Base-by-base conservation (phyloP, 2,888 invertebrate genomes). In the Pinctada fucata region DNA sequence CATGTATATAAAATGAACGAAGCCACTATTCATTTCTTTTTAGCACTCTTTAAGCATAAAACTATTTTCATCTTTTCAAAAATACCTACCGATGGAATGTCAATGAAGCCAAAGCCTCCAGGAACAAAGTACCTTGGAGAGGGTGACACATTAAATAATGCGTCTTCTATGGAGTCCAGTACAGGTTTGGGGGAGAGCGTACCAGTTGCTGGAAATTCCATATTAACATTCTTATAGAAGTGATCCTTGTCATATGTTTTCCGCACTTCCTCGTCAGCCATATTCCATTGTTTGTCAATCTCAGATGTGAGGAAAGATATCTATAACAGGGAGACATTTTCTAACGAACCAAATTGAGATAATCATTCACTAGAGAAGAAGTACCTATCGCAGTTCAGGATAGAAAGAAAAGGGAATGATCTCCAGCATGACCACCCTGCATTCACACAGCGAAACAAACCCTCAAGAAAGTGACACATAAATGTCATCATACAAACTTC, bases 141-240 rank as follows among this genome's bases (percentile, higher is more conserved):
- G 6, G 88, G 88, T 1, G 47, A 47, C n/a, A 81, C 74, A 63
- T 80, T 85, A 3, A 83, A 65, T 4, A 88, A 74, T 0, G 85
- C 86, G 68, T 86, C 85, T 49, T 82, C 78, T 52, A 86, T 82
- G 8, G 86, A 86, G 64, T 85, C 82, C 4, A 88, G 71, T 2
- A 88, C 85, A 10, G 86, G 82, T 47, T 83, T 82, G 13, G 85
- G 81, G 6, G 78, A 76, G 6, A 10, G 6, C 8, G 58, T 13
- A 6, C 58, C 58, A 52, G 83, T 66, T 2, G 84, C 83, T 0
- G 74, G 49, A 6, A 75, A 72, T 1, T 76, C 69, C 5, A 75
- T 78, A 3, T 51, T 64, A 3, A 72, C 6, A 45, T 4, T 49
- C 8, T 70, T 50, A 71, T 77, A 75, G 47, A 79, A 72, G 10